These are phyloP conservation scores for Tryphoninae sp. DNA, from an alignment of 2,888 invertebrate species.

Conservation along the genomic window DNA sequence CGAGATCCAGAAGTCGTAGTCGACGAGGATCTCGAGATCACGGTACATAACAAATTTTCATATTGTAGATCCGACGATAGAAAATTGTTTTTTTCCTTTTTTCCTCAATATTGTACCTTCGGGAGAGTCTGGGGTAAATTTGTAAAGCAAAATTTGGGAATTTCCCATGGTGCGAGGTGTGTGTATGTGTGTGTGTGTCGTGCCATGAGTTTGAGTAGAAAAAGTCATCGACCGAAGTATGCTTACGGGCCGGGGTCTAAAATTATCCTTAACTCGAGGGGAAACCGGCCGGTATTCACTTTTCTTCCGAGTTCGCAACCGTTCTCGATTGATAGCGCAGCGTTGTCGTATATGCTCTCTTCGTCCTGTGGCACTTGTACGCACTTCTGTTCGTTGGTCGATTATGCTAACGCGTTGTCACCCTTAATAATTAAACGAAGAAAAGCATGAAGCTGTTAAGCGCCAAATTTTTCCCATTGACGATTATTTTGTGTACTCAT, in stretches of 20 bases:
- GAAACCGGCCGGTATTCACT: conserved; percentile 72
- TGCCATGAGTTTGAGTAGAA: conserved; percentile 63
- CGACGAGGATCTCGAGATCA: conserved; percentile 77
- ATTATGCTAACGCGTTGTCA: background rate
- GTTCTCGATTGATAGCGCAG: conserved; percentile 56
- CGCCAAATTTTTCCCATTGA: background rate
- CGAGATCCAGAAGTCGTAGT: conserved; percentile 77
- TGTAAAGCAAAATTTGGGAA: background rate
- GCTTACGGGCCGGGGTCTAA: conserved; percentile 71
- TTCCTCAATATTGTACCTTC: background rate
- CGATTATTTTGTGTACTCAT: background rate
- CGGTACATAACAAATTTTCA: conserved; percentile 68
- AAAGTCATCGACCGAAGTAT: conserved; percentile 68
- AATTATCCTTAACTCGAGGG: conserved; percentile 73
- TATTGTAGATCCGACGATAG: background rate
- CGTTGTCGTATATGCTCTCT: conserved; percentile 22
- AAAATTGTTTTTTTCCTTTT: conserved; percentile 31
- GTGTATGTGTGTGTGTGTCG: conserved; percentile 48
- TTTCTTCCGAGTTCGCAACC: conserved; percentile 71
- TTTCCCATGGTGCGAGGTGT: background rate
- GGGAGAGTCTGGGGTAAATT: background rate
- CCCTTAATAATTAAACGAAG: too few relatives aligned
- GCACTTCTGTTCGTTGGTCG: background rate
- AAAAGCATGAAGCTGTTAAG: too few relatives aligned
- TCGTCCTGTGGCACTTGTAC: background rate